A percentile compares a stretch with the other conserved stretches of the same genome.
Conservation (phyloP, 2,113 vertebrate genomes). For the Anthoscopus minutus region DNA sequence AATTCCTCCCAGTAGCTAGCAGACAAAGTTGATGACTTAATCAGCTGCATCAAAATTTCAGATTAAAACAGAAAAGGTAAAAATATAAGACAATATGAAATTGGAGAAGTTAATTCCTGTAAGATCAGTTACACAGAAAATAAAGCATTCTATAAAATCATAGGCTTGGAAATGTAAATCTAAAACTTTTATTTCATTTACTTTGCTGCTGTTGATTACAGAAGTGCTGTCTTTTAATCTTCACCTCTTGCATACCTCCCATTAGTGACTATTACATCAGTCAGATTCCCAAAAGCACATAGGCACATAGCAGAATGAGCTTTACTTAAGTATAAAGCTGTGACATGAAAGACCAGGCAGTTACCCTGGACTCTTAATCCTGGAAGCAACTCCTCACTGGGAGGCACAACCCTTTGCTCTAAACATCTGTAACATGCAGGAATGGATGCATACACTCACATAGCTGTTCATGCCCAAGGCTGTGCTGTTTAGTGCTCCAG, state of each 20-base stretch:
- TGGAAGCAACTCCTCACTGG: background rate
- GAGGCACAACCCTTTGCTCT: background rate
- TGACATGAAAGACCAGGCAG: background rate
- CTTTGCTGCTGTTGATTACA: background rate
- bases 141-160: background rate
- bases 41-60: background rate
- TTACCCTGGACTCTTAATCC: background rate
- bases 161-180: background rate
- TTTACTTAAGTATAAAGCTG: background rate
- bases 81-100: background rate
- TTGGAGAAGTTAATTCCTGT: background rate
- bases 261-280: background rate
- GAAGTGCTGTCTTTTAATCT: background rate
- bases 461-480: background rate
- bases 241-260: background rate
- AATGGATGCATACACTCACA: background rate
- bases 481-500: background rate
- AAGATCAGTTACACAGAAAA: background rate
- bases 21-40: conserved; percentile 10
- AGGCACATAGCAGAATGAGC: background rate
- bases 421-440: background rate
- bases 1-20: background rate
- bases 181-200: background rate
- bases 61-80: background rate
- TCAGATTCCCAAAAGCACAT: background rate